Conservation (phyloP, 2,888 invertebrate genomes). For the Lagria hirta region DNA sequence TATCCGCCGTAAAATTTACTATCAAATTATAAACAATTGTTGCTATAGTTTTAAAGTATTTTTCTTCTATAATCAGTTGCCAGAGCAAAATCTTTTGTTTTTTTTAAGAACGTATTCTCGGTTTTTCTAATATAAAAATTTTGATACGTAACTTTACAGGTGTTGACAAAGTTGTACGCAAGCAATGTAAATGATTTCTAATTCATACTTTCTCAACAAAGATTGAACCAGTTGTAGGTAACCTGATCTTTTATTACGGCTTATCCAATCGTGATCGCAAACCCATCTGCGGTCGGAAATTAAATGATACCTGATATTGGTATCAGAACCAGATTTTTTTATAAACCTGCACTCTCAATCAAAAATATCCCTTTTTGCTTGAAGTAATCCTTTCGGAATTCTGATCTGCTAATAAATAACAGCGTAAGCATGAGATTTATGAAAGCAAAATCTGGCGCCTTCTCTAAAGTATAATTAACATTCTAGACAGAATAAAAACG, state of each 20-base stretch:
- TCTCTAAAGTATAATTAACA: slow-evolving; percentile 16
- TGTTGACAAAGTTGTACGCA: too few species aligned
- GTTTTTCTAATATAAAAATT: too few species aligned
- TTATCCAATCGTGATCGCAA: slow-evolving; percentile 25
- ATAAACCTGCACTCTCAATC: slow-evolving; percentile 10
- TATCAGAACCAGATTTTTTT: slow-evolving; percentile 23
- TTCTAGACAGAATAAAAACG: slow-evolving; percentile 10
- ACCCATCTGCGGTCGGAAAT: slow-evolving; percentile 32
- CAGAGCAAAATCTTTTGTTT: too few species aligned
- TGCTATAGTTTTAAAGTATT: too few species aligned
- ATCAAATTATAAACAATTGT: too few species aligned
- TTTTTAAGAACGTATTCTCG: too few species aligned
- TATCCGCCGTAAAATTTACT: too few species aligned
- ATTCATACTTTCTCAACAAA: slow-evolving; percentile 5
- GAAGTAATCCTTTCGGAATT: slow-evolving; percentile 7
- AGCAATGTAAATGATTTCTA: too few species aligned
- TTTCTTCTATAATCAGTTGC: too few species aligned
- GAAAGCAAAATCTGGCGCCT: slow-evolving; percentile 17
- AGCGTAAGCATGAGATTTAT: too few species aligned
- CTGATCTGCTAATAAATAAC: slow-evolving; percentile 18
- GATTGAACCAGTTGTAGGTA: slow-evolving; percentile 27
- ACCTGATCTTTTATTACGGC: slow-evolving; percentile 26
- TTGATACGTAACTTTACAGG: too few species aligned
- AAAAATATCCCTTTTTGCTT: slow-evolving; percentile 16
- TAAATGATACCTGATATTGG: slow-evolving; percentile 31